These are phyloP conservation scores for Drosophila pandora DNA, from an alignment of 1,140 invertebrate genomes.

Conservation along the genomic window DNA sequence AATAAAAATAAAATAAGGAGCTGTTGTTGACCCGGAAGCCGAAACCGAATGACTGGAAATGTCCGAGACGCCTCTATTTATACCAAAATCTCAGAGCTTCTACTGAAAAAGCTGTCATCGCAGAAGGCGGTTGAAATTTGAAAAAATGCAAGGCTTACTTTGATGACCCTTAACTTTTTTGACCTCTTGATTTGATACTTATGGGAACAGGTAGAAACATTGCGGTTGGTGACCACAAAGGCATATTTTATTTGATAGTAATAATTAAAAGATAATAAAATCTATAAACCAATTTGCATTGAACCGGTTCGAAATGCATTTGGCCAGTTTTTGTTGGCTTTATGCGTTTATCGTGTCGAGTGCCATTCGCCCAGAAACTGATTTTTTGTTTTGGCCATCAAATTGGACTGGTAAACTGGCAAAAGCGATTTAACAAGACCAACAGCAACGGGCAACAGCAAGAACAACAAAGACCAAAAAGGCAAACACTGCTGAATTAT, in stretches of 20 bases:
- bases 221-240: not conserved
- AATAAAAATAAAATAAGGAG: not conserved
- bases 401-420: slow-evolving; percentile 13
- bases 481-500: slow-evolving; percentile 52
- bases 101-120: not conserved
- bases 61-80: not conserved
- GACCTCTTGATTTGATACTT: no score
- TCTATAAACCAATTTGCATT: slow-evolving; percentile 67
- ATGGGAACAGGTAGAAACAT: slow-evolving; percentile 13
- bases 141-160: not conserved
- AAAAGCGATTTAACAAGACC: slow-evolving; percentile 34
- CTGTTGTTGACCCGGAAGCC: not conserved
- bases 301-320: slow-evolving; percentile 35
- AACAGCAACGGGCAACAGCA: slow-evolving; percentile 14
- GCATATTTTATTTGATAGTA: slow-evolving; percentile 28
- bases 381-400: slow-evolving; percentile 30
- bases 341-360: slow-evolving; percentile 62
- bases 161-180: no score
- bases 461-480: slow-evolving; percentile 11
- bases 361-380: slow-evolving; percentile 25
- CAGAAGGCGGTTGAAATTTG: not conserved
- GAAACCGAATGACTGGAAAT: not conserved
- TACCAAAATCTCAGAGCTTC: not conserved
- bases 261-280: slow-evolving; percentile 61
- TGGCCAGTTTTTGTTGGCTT: slow-evolving; percentile 26